Base-by-base conservation (phyloP, 2,888 invertebrate species). In the Nymphalis c-album region DNA sequence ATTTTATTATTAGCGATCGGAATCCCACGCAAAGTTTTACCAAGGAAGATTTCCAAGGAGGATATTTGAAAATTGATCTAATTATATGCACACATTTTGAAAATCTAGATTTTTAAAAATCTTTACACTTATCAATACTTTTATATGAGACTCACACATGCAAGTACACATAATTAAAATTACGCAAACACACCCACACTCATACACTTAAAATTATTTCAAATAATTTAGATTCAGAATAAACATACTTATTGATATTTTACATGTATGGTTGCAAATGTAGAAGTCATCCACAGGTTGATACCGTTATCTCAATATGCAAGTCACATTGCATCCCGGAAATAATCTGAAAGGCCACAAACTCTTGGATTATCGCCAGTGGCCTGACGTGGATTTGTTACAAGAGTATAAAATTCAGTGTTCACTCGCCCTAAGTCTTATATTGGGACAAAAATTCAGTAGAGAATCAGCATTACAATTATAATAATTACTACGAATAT, bases 281-380 rank as follows among this genome's bases (percentile, higher is more conserved):
- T 22, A 22, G 26, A 55, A 55, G 53, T 31, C 65, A 63, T 63
- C 47, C 46, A 55, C 63, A 63, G 53, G 63, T 63, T 67, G 62
- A 59, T 50, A 61, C 57, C 13, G 57, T 57, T 71, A 68, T 70
- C 60, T 64, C 68, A 65, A 72, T 71, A 75, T 70, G 72, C 71
- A 70, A 71, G 64, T 70, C 70, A 64, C 73, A 74, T 73, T 73
- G 77, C 77, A 81, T 77, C 77, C 80, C 75, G 78, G 76, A 74
- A 81, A 78, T 79, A 80, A 76, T 80, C 76, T 78, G 76, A 79
- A 80, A 81, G 79, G 79, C 79, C 82, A 80, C 81, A 83, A 83
- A 83, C 78, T 82, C 78, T 84, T 85, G 85, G 86, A 87, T 87
- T 85, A 86, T 83, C 83, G 85, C 87, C 85, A 86, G 80, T 80